Evolutionary conservation across 2,888 invertebrate species (phyloP), one percentile per base, ranked within the genome.

Genomic region (Drosophila borealis): DNA sequence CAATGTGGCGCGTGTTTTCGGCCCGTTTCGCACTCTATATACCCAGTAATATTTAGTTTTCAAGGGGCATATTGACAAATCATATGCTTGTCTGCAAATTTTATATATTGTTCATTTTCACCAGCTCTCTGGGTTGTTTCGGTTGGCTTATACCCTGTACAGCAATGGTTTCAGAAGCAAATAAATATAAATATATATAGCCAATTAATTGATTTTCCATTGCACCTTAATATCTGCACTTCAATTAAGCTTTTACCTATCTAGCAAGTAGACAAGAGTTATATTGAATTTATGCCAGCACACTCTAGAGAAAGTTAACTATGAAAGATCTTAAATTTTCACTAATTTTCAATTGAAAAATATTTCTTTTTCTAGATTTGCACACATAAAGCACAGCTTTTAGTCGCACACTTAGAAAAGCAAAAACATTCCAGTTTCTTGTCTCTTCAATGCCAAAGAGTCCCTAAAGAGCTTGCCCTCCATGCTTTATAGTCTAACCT

Each of bases 1-100:
- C 49, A 49, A 72, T 59, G 62, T 36, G 41, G 68, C 51, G 74
- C 66, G 57, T 76, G 73, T 70, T 61, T 49, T 44, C 45, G 51
- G 42, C 8, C 37, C 11, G 9, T 34, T 49, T 11, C 36, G 36
- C 33, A 34, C 19, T 21, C 17, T 6, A 3, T 29, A 77, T 73
- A 77, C 73, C 69, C 69, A 69, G 41, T 21, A 6, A 29, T 29
- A 29, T 29, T 29, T 0, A 41, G 11, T 0, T 2, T 1, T 1
- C 1, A 0, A 36, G 5, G 19, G 56, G 69, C 37, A 56, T 49
- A 48, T 34, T 34, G 4, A n/a, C 13, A n/a, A n/a, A 29, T 29
- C 29, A 8, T 8, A 29, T 29, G 8, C 6, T 25, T 25, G 25
- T 6, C 25, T 25, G 13, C 13, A 36, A 13, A 36, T 9, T 11